Conservation (phyloP, 2,888 invertebrate species). For the Drosophila antonietae region DNA sequence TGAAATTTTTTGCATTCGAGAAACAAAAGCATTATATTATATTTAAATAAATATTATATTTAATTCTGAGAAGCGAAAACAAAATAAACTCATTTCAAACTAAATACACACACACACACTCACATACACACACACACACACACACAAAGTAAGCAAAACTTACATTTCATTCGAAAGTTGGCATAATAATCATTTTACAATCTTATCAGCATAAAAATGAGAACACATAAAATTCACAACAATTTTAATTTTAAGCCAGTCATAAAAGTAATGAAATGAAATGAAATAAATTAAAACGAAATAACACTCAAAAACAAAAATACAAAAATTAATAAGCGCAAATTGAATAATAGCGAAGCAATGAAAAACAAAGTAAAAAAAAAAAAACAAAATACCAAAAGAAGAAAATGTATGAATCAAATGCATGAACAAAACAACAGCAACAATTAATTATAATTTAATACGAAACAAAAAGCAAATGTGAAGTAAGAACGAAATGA, state of each 20-base stretch:
- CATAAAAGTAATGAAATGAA: constrained; percentile 64
- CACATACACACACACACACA: constrained; percentile 31
- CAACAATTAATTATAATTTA: constrained; percentile 72
- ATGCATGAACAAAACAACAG: constrained; percentile 41
- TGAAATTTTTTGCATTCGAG: constrained; percentile 82
- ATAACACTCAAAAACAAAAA: constrained; percentile 42
- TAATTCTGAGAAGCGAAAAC: constrained; percentile 80
- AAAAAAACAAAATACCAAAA: constrained; percentile 34
- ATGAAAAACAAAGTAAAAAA: constrained; percentile 41
- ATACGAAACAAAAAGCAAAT: constrained; percentile 54
- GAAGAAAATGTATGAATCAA: constrained; percentile 51
- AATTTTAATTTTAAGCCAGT: constrained; percentile 77
- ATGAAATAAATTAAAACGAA: constrained; percentile 57
- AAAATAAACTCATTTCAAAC: constrained; percentile 76
- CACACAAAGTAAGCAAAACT: constrained; percentile 21
- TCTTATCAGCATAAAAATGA: constrained; percentile 54
- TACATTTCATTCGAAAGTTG: constrained; percentile 58
- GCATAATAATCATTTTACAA: constrained; percentile 65
- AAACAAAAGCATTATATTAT: constrained; percentile 82
- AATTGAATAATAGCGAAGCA: constrained; percentile 43
- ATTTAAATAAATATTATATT: constrained; percentile 82
- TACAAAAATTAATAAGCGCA: constrained; percentile 54
- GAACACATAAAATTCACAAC: constrained; percentile 64
- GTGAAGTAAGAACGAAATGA: constrained; percentile 64
- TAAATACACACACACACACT: constrained; percentile 46